Evolutionary conservation across 2,888 invertebrate species (phyloP).

Genomic region (Pristionchus mayeri): DNA sequence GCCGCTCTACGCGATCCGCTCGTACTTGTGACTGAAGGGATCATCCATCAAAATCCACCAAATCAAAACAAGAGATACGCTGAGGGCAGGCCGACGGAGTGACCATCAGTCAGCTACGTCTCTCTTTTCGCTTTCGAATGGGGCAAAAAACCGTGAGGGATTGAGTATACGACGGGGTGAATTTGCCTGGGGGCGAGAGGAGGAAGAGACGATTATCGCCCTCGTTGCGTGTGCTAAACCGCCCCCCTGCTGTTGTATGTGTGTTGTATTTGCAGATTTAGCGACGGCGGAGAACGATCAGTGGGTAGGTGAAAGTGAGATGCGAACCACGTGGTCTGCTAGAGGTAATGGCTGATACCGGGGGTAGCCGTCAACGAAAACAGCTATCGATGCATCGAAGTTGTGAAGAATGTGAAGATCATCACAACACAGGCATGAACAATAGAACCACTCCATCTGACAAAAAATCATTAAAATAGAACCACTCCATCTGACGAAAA

Average conservation of each 20-base stretch:
- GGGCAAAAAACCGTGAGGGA: conserved; percentile 32
- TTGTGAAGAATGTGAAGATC: too few relatives aligned
- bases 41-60: not conserved
- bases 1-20: too few relatives aligned
- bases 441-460: too few relatives aligned
- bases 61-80: too few relatives aligned
- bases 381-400: too few relatives aligned
- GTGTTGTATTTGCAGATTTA: not conserved
- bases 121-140: not conserved
- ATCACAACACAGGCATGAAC: too few relatives aligned
- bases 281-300: not conserved
- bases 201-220: not conserved
- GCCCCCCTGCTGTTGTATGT: not conserved
- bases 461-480: not conserved
- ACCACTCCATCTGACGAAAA: not conserved
- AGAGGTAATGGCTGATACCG: not conserved
- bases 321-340: not conserved
- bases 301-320: not conserved
- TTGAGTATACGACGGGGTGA: not conserved
- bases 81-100: not conserved
- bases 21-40: not conserved
- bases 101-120: not conserved
- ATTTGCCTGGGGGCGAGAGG: not conserved
- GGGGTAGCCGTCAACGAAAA: not conserved
- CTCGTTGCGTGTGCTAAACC: conserved; percentile 2